Evolutionary conservation across 2,797 vertebrate species (phyloP).

Genomic region (Vespertilio murinus): DNA sequence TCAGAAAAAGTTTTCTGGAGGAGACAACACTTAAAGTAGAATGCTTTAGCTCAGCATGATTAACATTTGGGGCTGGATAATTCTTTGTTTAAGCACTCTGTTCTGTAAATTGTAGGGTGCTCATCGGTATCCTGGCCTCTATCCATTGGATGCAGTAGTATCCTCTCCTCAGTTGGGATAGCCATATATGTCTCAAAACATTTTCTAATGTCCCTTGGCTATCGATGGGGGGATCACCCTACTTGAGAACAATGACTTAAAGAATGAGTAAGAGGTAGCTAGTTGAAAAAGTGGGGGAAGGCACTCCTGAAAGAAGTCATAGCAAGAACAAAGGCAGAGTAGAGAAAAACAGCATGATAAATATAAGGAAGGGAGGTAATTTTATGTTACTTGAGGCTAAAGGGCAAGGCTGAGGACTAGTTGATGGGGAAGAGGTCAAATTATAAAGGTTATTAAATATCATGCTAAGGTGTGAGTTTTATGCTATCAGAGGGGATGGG

Average conservation of each 20-base stretch:
- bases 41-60: not conserved
- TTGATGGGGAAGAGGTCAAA: not conserved
- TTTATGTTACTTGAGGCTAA: not conserved
- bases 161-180: not conserved
- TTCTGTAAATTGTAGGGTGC: not conserved
- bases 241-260: not conserved
- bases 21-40: not conserved
- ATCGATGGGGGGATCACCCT: not conserved
- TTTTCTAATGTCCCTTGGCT: not conserved
- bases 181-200: not conserved
- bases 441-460: not conserved
- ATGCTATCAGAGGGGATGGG: not conserved
- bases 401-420: not conserved
- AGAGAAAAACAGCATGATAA: not conserved
- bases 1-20: not conserved
- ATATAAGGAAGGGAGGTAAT: not conserved
- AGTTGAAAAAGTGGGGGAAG: not conserved
- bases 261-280: not conserved
- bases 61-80: not conserved
- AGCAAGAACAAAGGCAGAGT: not conserved
- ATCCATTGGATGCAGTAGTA: not conserved
- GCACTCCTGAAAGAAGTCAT: not conserved
- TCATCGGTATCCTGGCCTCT: not conserved
- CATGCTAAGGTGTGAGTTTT: not conserved
- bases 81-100: not conserved